A percentile compares a stretch with the other conserved stretches of the same genome.
Evolutionary conservation across 2,888 invertebrate species (phyloP).

Genomic region (Zonitis immaculata): DNA sequence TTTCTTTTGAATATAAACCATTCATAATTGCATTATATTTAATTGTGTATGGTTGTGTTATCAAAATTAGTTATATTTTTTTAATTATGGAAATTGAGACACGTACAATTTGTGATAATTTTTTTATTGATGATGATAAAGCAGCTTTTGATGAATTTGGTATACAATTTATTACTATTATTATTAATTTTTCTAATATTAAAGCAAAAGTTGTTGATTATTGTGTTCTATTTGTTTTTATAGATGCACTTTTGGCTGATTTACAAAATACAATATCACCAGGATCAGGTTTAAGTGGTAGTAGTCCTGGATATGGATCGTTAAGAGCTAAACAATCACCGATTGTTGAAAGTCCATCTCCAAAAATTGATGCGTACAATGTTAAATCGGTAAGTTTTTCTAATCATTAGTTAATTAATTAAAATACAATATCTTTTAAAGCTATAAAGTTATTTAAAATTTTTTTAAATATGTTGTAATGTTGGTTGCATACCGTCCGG

Average conservation of each 20-base stretch:
- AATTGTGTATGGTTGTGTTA: too few relatives aligned
- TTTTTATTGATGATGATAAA: conserved; percentile 6
- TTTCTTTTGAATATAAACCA: too few relatives aligned
- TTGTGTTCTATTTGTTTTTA: conserved; percentile 31
- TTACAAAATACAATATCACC: conserved; percentile 87
- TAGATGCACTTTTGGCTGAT: conserved; percentile 94
- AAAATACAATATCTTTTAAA: too few relatives aligned
- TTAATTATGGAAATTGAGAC: background rate
- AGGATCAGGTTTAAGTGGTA: conserved; percentile 44
- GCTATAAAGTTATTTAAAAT: too few relatives aligned
- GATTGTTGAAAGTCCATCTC: conserved; percentile 28
- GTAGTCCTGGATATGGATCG: conserved; percentile 71
- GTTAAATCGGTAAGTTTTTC: conserved; percentile 39
- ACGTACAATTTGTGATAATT: conserved; percentile 5
- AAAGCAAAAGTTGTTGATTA: too few relatives aligned
- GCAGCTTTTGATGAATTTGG: conserved; percentile 19
- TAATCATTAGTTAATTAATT: too few relatives aligned
- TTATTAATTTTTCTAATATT: background rate
- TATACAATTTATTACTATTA: conserved; percentile 5
- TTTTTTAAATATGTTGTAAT: too few relatives aligned
- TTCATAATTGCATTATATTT: too few relatives aligned
- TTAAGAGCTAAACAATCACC: conserved; percentile 52
- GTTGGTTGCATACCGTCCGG: too few relatives aligned
- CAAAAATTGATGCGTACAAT: conserved; percentile 38
- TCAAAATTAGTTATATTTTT: too few relatives aligned